Evolutionary conservation across 2,888 invertebrate genomes (phyloP).

Genomic region (Myathropa florea): DNA sequence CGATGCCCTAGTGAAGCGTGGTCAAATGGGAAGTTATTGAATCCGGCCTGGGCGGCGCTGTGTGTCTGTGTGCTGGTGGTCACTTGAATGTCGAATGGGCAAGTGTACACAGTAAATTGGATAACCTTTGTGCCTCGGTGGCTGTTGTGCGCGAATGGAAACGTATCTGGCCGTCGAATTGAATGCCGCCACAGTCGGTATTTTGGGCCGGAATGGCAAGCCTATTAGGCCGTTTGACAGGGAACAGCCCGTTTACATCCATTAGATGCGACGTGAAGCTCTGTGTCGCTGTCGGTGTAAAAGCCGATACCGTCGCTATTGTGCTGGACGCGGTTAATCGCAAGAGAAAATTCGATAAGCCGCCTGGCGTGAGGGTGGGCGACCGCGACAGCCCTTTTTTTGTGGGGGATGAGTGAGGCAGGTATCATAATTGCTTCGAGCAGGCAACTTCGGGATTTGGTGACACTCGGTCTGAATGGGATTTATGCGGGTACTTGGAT

Average conservation of each 20-base stretch:
- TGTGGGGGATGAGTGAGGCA: too few species aligned
- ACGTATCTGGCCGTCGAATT: not conserved
- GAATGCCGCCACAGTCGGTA: not conserved
- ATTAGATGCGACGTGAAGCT: constrained; percentile 8
- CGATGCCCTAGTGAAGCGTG: constrained; percentile 1
- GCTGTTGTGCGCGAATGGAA: not conserved
- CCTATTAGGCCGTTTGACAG: constrained; percentile 9
- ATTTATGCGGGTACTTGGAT: too few species aligned
- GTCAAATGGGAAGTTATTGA: constrained; percentile 63
- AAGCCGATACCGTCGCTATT: not conserved
- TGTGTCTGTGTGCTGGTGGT: not conserved
- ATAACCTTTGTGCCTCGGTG: constrained; percentile 40
- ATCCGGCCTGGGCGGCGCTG: constrained; percentile 12
- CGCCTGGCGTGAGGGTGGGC: not conserved
- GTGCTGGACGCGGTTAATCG: not conserved
- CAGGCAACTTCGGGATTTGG: too few species aligned
- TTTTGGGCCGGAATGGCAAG: not conserved
- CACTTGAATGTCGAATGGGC: constrained; percentile 24
- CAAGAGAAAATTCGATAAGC: not conserved
- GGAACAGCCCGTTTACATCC: constrained; percentile 32
- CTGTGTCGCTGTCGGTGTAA: not conserved
- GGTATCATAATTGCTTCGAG: too few species aligned
- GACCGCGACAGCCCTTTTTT: not conserved
- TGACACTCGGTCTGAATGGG: too few species aligned
- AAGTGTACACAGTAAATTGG: constrained; percentile 39